Conservation (phyloP, 2,888 invertebrate species). For the Drosophila subquinaria region DNA sequence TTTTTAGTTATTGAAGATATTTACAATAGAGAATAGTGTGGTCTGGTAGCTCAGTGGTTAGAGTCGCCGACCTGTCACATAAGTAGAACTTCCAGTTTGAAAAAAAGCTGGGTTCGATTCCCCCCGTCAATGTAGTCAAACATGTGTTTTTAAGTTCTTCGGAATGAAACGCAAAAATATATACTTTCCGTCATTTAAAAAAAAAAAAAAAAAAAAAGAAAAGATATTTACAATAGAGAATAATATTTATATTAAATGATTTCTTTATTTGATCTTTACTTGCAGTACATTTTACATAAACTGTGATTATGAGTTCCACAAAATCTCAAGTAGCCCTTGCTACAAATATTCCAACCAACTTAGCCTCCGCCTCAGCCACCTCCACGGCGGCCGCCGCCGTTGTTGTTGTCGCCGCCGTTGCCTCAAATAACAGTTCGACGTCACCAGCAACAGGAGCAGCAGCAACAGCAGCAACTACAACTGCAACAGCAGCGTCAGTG, state of each 20-base stretch:
- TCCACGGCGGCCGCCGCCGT: conserved; percentile 76
- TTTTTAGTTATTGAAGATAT: not conserved
- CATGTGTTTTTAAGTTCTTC: no score
- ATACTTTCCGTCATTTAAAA: no score
- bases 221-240: not conserved
- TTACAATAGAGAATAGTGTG: not conserved
- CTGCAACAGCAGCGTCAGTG: conserved; percentile 28
- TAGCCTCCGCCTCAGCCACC: conserved; percentile 79
- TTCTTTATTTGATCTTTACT: conserved; percentile 23
- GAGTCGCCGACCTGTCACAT: no score
- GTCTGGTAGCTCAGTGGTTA: no score
- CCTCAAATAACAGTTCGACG: conserved; percentile 59
- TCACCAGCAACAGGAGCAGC: conserved; percentile 48
- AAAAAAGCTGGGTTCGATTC: no score
- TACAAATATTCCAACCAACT: conserved; percentile 84
- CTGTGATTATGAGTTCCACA: conserved; percentile 86
- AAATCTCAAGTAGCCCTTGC: conserved; percentile 86
- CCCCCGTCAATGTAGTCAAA: no score
- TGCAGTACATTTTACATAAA: conserved; percentile 81
- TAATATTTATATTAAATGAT: not conserved
- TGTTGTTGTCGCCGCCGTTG: conserved; percentile 77
- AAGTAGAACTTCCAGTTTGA: no score
- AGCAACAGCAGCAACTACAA: conserved; percentile 22
- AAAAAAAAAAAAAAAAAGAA: no score
- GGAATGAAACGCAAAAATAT: no score